A percentile compares a stretch with the other conserved stretches of the same genome.
Evolutionary conservation across 30 jellyfish, hydroid and myxozoan species (phyloP).

Genomic region (Catostylus mosaicus): DNA sequence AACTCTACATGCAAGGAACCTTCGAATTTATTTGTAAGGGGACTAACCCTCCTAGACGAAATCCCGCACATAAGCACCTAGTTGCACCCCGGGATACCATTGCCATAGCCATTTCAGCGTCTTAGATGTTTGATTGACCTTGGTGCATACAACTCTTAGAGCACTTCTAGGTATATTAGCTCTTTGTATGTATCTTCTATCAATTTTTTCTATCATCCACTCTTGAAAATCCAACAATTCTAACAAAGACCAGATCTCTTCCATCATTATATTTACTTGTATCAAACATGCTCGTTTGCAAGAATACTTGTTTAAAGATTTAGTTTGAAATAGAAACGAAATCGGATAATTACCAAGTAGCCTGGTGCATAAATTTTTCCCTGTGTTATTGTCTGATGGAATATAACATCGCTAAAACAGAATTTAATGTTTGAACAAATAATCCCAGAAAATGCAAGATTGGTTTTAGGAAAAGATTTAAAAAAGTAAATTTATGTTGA

Average conservation of each 20-base stretch:
- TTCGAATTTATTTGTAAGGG: too few relatives aligned
- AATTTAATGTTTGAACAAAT: not conserved
- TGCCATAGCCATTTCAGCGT: too few relatives aligned
- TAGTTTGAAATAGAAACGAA: not conserved
- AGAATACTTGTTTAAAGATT: not conserved
- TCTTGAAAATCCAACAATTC: not conserved
- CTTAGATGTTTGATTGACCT: too few relatives aligned
- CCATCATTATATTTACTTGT: not conserved
- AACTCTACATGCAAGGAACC: too few relatives aligned
- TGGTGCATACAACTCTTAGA: not conserved
- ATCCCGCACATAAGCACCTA: too few relatives aligned
- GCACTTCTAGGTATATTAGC: not conserved
- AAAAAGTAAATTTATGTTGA: not conserved
- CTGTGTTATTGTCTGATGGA: slow-evolving; percentile 4
- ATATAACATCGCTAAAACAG: not conserved
- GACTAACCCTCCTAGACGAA: too few relatives aligned
- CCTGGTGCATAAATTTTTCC: not conserved
- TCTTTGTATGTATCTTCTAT: too few relatives aligned
- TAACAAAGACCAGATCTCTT: not conserved
- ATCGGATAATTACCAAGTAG: not conserved
- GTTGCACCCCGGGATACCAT: too few relatives aligned
- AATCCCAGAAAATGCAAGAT: not conserved
- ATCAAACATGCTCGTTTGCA: not conserved
- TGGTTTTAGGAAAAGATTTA: not conserved
- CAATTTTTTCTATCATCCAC: not conserved